Percentiles rank a stretch among this genome's conserved stretches.
These are phyloP conservation scores for Mesocentrotus franciscanus DNA, from an alignment of 53 echinoderm and acorn worm genomes.

Conservation along the genomic window DNA sequence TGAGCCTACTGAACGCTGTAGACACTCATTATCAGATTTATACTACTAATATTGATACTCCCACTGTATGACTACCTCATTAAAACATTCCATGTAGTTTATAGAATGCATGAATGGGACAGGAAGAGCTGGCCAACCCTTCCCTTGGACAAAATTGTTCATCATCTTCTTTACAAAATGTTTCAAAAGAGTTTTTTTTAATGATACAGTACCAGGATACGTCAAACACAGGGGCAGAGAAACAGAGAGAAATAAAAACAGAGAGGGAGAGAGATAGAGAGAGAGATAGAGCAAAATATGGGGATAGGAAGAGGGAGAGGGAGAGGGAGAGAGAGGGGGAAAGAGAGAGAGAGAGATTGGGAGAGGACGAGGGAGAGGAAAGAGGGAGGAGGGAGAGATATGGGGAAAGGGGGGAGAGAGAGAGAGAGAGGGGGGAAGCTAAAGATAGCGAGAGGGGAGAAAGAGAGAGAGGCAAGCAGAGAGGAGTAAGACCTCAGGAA, in stretches of 20 bases:
- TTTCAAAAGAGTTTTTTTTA: too few relatives aligned
- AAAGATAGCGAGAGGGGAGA: too few relatives aligned
- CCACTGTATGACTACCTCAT: neutral
- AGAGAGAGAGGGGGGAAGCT: neutral
- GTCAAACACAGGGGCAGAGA: too few relatives aligned
- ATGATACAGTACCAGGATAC: too few relatives aligned
- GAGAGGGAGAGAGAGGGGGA: neutral
- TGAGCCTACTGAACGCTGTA: neutral
- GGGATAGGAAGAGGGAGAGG: neutral
- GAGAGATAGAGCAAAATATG: neutral
- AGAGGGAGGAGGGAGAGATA: too few relatives aligned
- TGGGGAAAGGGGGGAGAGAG: neutral
- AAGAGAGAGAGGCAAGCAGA: neutral
- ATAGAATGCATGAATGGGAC: neutral
- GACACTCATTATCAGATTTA: neutral
- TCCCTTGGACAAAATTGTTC: too few relatives aligned
- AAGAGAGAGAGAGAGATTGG: neutral
- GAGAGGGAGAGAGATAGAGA: neutral
- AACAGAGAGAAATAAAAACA: too few relatives aligned
- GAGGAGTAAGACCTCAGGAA: neutral
- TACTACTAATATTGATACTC: conserved; percentile 16
- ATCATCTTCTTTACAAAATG: too few relatives aligned
- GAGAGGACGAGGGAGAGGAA: neutral
- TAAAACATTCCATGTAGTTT: neutral
- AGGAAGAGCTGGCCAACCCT: neutral